Evolutionary conservation across 2,888 invertebrate genomes (phyloP), one percentile per base, ranked within the genome.

Genomic region (Syritta pipiens): DNA sequence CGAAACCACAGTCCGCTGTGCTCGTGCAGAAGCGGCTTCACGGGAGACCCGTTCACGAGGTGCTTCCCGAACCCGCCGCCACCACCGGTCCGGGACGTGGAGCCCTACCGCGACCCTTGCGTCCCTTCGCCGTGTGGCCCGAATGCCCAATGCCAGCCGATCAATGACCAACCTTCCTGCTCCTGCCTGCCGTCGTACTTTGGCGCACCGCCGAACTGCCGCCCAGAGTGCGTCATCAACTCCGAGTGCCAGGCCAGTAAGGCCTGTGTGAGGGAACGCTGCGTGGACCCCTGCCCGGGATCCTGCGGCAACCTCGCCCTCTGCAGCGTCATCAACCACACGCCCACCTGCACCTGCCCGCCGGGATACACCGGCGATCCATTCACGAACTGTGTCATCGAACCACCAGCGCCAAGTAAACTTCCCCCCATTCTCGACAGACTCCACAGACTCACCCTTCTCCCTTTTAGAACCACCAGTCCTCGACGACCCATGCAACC

Each of bases 1-100:
- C 83, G 92, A 22, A 91, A 93, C 84, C 95, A 95, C 84, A 93
- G 92, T 68, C 93, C 95, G 0, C 92, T 93, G 86, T 95, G 93
- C 84, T 90, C 91, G n/a, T 94, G 94, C 84, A 86, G 90, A 81
- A 88, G 89, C 49, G 92, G 92, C 7, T 93, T 91, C 83, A 91
- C 90, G 6, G 94, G 94, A 19, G 93, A 94, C 89, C 93, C 94
- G 44, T 93, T 94, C 84, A 90, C 90, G 40, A 90, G 91, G 69
- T 94, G 88, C 87, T 87, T 82, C 42, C 82, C 81, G 0, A 86
- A 89, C 84, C 84, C 86, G 6, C 83, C 79, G 3, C 74, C 82
- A 1, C 60, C 71, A 57, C 76, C 84, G 10, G 53, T 83, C 1
- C 84, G 83, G 40, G 85, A 86, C n/a, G 69, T 75, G 4, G 14